These are phyloP conservation scores for Heliothis virescens DNA, from an alignment of 1,140 invertebrate genomes.

Conservation along the genomic window DNA sequence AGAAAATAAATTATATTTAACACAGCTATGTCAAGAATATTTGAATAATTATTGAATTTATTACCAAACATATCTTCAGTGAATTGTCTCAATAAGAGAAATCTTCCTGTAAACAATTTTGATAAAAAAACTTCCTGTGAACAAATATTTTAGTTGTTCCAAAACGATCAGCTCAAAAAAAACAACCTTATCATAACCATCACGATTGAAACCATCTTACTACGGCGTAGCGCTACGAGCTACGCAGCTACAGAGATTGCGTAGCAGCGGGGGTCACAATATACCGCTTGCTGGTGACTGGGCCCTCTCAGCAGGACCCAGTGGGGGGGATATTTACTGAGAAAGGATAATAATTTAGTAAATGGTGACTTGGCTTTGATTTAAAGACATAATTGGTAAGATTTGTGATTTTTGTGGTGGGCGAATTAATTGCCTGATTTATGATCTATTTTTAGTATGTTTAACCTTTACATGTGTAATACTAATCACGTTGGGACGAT, in stretches of 20 bases:
- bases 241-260: constrained; percentile 28
- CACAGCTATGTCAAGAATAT: too few relatives aligned
- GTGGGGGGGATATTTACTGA: constrained; percentile 6
- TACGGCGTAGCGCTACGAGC: constrained; percentile 31
- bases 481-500: background rate
- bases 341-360: constrained; percentile 12
- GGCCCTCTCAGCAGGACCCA: background rate
- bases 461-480: background rate
- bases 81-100: too few relatives aligned
- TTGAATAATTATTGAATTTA: too few relatives aligned
- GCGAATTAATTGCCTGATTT: background rate
- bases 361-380: constrained; percentile 9
- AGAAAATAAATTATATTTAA: too few relatives aligned
- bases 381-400: background rate
- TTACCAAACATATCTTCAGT: too few relatives aligned
- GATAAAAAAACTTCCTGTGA: too few relatives aligned
- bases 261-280: constrained; percentile 28
- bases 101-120: too few relatives aligned
- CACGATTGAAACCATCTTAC: background rate
- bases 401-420: constrained; percentile 2
- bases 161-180: background rate
- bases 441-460: background rate
- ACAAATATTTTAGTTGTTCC: too few relatives aligned
- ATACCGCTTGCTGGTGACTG: constrained; percentile 3
- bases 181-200: background rate